A percentile compares a stretch with the other conserved stretches of the same genome.
phyloP scores from a whole-genome alignment of 2,797 vertebrate genomes.

The Coregonus suidteri region DNA sequence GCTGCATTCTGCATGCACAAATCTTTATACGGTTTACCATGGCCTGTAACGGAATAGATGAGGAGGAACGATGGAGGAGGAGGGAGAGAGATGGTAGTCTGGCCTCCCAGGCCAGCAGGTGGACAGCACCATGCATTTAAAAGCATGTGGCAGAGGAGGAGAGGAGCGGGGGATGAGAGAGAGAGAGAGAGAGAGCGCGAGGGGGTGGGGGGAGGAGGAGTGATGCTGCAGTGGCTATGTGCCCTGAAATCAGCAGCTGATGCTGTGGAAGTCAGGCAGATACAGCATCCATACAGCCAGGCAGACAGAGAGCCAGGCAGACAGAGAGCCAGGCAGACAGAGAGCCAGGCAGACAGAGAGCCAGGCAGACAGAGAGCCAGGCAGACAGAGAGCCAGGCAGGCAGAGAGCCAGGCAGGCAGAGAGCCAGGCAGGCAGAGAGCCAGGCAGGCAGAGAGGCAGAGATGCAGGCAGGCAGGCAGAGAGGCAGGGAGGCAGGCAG shows the following conservation, averaged over 20 bases:
- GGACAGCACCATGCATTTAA: slow-evolving; percentile 77
- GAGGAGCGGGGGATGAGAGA: slow-evolving; percentile 8
- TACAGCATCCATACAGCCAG: background rate
- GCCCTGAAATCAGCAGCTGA: slow-evolving; percentile 72
- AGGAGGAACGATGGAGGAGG: background rate
- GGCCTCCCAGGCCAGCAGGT: slow-evolving; percentile 19
- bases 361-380: no score
- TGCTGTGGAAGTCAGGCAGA: slow-evolving; percentile 65
- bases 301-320: no score
- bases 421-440: background rate
- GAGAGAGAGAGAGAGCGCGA: slow-evolving; percentile 17
- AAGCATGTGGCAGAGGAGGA: slow-evolving; percentile 75
- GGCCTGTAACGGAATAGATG: background rate
- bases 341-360: no score
- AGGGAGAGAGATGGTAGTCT: slow-evolving; percentile 41
- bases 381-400: no score
- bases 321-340: no score
- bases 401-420: no score
- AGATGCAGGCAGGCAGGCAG: no score
- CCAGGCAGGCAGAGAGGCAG: no score
- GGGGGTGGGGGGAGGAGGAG: slow-evolving; percentile 47
- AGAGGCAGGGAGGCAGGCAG: no score
- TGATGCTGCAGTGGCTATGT: slow-evolving; percentile 84
- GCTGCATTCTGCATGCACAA: no score
- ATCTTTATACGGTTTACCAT: no score